Base-by-base conservation (phyloP, 2,888 invertebrate genomes). In the Ephialtes manifestator region DNA sequence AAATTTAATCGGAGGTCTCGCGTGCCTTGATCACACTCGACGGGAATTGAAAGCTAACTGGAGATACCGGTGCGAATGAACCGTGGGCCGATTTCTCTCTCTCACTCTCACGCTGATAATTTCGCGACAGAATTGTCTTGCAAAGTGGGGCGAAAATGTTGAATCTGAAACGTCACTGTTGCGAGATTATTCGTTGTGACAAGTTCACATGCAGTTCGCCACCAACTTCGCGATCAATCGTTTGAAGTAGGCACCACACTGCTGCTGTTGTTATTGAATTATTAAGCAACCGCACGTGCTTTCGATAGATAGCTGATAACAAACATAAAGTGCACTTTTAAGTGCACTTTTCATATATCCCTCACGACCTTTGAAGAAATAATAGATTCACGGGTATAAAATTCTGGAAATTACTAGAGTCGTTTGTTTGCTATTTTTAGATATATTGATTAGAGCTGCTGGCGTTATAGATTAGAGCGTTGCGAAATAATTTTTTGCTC, bases 141-240 rank as follows among this genome's bases (percentile, higher is more conserved):
- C 51, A 51, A 51, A 15, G 20, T 51, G 65, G 65, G 39, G 20
- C 58, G 35, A 77, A 67, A 55, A 43, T 67, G 53, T 31, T 20
- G n/a, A 15, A 71, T 55, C 15, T 13, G 35, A 78, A 74, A 84
- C 68, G 84, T 84, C 84, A 84, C 77, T 81, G 78, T 78, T 10
- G 65, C 39, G 39, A 39, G 20, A 65, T 65, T 8, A 65, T 65
- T 65, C 65, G 18, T 39, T 20, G 43, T 13, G 39, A 20, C 65
- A 39, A 39, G 20, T 63, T 53, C 43, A 70, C 35, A 31, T 55
- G 60, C 63, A 63, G 15, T n/a, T 28, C 15, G 18, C 67, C 67
- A 75, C 55, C 46, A 3, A 46, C 58, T 43, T 48, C 48, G 51
- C 75, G 48, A 48, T 65, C 48, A 75, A 75, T 67, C 48, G 51